Evolutionary conservation across 2,888 invertebrate genomes (phyloP), one percentile per base, ranked within the genome.

Genomic region (Pyrgus malvae): DNA sequence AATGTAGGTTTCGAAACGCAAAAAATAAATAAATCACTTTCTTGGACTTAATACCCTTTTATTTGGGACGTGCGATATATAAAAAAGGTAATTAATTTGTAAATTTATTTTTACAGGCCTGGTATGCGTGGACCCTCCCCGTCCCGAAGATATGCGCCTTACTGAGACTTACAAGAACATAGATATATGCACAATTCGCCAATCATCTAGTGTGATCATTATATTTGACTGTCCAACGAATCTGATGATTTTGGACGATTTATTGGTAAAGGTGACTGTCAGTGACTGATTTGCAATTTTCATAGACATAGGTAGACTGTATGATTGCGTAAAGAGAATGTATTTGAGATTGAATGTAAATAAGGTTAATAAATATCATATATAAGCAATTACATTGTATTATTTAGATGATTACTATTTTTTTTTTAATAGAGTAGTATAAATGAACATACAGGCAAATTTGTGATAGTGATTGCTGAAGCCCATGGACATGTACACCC

Each of bases 71-170:
- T n/a, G n/a, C n/a, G n/a, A n/a, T n/a, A n/a, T n/a, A n/a, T n/a
- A n/a, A n/a, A n/a, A n/a, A n/a, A n/a, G n/a, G n/a, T n/a, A n/a
- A n/a, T n/a, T 21, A 21, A 21, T 21, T 21, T 21, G 21, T 4
- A 21, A 21, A 1, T 17, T 9, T 9, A 31, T 50, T 8, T 38
- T 61, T 56, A 2, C 92, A 94, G 94, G 88, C 94, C 94, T 64
- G 93, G 93, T 60, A 93, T 95, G 92, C 93, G 96, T 69, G 95
- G 96, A 72, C 94, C 95, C 38, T 96, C 96, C 57, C 96, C 96
- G 58, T 94, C 96, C 66, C 93, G 96, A 85, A 93, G 96, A 87
- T 96, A 95, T 88, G 95, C 96, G 80, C 96, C 96, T 65, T 96
- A 96, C 91, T 96, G 91, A 69, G 37, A 35, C 19, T 12, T n/a